These are phyloP conservation scores for Amiota communis DNA, from an alignment of 2,888 invertebrate species.

Conservation along the genomic window DNA sequence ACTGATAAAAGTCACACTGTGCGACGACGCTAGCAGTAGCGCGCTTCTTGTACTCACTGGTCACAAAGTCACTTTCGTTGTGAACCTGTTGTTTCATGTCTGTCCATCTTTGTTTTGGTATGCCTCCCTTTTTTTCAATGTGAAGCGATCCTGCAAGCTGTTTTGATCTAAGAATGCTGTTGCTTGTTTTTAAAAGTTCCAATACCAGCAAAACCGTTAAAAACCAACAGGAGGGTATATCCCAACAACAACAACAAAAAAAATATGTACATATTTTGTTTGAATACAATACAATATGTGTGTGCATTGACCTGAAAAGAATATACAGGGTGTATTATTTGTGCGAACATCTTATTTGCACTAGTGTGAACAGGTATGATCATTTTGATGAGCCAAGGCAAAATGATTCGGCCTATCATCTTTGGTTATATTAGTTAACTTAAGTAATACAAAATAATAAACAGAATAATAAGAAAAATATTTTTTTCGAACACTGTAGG, in stretches of 20 bases:
- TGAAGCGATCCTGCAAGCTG: conserved; percentile 32
- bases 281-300: conserved; percentile 23
- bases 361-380: too few relatives aligned
- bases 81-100: conserved; percentile 48
- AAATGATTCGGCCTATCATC: too few relatives aligned
- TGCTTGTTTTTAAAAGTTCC: conserved; percentile 16
- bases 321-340: background rate
- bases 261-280: conserved; percentile 14
- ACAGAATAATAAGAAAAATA: too few relatives aligned
- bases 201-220: conserved; percentile 17
- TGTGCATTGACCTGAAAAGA: conserved; percentile 60
- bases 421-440: too few relatives aligned
- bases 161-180: conserved; percentile 41
- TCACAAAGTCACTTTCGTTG: background rate
- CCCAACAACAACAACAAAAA: background rate
- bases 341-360: too few relatives aligned
- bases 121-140: background rate
- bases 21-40: background rate
- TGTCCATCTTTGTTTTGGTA: background rate
- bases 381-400: too few relatives aligned
- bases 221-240: conserved; percentile 22
- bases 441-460: too few relatives aligned
- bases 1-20: too few relatives aligned
- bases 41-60: background rate
- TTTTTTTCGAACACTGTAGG: too few relatives aligned